Base-by-base conservation (phyloP, 2,888 invertebrate species). In the Mythimna lalbum region DNA sequence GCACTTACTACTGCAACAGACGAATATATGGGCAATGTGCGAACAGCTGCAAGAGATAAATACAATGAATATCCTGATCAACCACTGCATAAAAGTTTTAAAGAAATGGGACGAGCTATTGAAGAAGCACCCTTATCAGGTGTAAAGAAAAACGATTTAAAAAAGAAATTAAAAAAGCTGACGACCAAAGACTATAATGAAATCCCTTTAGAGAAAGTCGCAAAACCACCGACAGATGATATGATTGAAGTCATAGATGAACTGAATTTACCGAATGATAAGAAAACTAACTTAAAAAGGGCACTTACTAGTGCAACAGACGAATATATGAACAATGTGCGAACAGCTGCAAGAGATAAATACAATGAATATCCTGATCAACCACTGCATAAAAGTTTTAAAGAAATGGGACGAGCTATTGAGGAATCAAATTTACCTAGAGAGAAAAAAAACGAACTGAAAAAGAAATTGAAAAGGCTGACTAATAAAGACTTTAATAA, bases 241-340 rank as follows among this genome's bases (percentile, higher is more conserved):
- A 56, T 78, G 0, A 27, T 52, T 47, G 23, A 63, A 31, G 50
- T 83, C 4, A 10, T 63, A 7, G n/a, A 78, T 19, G 52, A 71
- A n/a, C 6, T 78, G 3, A 43, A 57, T 6, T 62, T 80, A 55
- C 43, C 73, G 19, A 60, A 39, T 27, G 39, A 60, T 1, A 49
- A 43, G 31, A 69, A 57, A 60, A 21, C 36, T 21, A 33, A 50
- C 14, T 19, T 82, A 9, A 63, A 56, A 62, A 43, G 14, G 12
- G 49, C 52, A 50, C 21, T 74, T 19, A 21, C 19, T 17, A 36
- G 50, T 21, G 23, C 50, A 17, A 39, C 71, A 21, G 57, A 62
- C 12, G 43, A 49, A 50, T 39, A 79, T 10, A 60, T 67, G 19
- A 23, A 7, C 2, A 19, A n/a, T 2, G 23, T 78, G 21, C 60